Evolutionary conservation across 1,140 invertebrate species (phyloP), one percentile per base, ranked within the genome.

Genomic region (Theocolax elegans): DNA sequence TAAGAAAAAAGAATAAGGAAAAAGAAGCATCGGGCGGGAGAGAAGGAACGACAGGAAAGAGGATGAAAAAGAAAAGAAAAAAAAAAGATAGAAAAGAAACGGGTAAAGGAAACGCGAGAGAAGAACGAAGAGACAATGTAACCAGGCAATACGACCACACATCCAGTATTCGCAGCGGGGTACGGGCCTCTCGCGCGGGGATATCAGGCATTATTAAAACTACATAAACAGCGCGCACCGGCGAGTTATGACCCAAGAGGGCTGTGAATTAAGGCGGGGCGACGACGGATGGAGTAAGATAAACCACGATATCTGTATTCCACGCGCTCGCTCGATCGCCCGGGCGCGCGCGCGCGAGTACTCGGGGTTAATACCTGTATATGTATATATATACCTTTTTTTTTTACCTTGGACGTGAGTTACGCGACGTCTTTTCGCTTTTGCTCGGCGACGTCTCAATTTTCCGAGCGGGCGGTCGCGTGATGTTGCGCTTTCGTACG

Each of bases 191-290:
- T 74, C 75, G 70, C 72, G 75, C 73, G 59, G 74, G 80, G 80
- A 82, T 83, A 85, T 83, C 81, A 80, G 78, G 77, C 79, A 85
- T 85, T 85, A 85, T 84, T 84, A 85, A 85, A 84, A 85, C 80
- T 81, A 82, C 81, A 84, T 84, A 85, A 84, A 84, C 79, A 82
- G 77, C 78, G 79, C 76, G 76, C 44, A 81, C 75, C 44, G 29
- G 78, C 79, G 79, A 85, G 79, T 85, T 85, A 83, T 83, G 80
- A 71, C 65, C 72, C 69, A 67, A 69, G 56, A 72, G 56, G 81
- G 80, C 79, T 82, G 82, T 83, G 83, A 85, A 83, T 84, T 85
- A 85, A 85, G 74, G 35, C 23, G 48, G 48, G 76, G 79, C 79
- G 79, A 81, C 80, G 80, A 82, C 76, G 63, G 76, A 77, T 64